Evolutionary conservation across 1,140 invertebrate species (phyloP), one percentile per base, ranked within the genome.

Genomic region (Drosophila melanica): DNA sequence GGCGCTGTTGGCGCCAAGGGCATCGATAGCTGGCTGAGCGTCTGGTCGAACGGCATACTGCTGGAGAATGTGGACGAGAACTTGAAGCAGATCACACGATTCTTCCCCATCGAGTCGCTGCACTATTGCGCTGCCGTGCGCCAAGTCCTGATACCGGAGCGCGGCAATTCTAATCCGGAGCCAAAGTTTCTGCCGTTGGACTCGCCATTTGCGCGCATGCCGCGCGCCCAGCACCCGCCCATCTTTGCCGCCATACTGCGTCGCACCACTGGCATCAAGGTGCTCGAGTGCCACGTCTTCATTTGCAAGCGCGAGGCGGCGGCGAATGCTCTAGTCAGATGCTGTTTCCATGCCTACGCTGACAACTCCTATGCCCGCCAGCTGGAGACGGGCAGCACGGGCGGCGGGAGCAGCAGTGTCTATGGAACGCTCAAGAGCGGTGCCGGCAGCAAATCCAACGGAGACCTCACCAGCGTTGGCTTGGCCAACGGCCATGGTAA

Each of bases 201-300:
- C 92, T 98, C 98, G 47, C 98, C 98, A 9, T 99, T 99, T 92
- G 97, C 98, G 1, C 94, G 97, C 42, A 96, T 96, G 60, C 98
- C 96, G 20, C 97, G 95, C 72, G 95, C 95, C 55, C 96, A 97
- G 90, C 97, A 98, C 92, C 99, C 99, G 41, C 98, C 99, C 8
- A 94, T 99, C 44, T 99, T 99, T 93, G 98, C 98, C 33, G 98
- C 98, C 62, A 99, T 99, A 50, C 93, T 99, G 44, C 94, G 98
- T 33, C 94, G 98, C 42, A 99, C 98, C 3, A 97, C 97, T 8
- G 98, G 99, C n/a, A 98, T 99, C 75, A 99, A 99, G 93, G 98
- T 99, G 12, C 94, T 99, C 10, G 99, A 99, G 93, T 99, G 99
- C 94, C 98, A 99, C 93, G 98, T 98, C 27, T 99, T 99, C 92